Conservation (phyloP, 2,888 invertebrate species). For the Mystacides longicornis region DNA sequence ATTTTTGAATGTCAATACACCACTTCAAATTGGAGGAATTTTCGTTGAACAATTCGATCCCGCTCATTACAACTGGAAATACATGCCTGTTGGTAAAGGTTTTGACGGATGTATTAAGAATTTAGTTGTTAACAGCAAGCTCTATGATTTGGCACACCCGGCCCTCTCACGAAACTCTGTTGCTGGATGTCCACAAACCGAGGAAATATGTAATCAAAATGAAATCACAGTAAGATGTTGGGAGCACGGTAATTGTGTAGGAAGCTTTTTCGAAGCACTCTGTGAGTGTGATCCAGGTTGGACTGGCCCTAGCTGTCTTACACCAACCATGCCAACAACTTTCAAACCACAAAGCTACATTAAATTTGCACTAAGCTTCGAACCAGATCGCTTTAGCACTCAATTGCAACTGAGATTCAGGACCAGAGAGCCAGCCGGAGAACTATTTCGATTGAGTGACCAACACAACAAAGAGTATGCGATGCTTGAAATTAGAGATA, state of each 20-base stretch:
- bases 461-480: slow-evolving; percentile 44
- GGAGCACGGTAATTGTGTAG: slow-evolving; percentile 42
- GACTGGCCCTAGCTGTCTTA: slow-evolving; percentile 37
- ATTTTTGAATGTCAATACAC: slow-evolving; percentile 48
- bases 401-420: slow-evolving; percentile 50
- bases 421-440: slow-evolving; percentile 45
- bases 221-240: slow-evolving; percentile 34
- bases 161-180: slow-evolving; percentile 37
- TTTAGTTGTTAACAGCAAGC: slow-evolving; percentile 48
- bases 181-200: slow-evolving; percentile 45
- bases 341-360: slow-evolving; percentile 47
- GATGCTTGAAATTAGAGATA: slow-evolving; percentile 39
- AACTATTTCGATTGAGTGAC: slow-evolving; percentile 44
- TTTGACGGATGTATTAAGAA: slow-evolving; percentile 55
- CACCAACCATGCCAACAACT: slow-evolving; percentile 38
- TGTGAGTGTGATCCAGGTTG: slow-evolving; percentile 55
- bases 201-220: slow-evolving; percentile 42
- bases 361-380: slow-evolving; percentile 46
- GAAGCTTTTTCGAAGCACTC: slow-evolving; percentile 34
- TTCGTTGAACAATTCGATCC: slow-evolving; percentile 37
- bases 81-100: slow-evolving; percentile 34
- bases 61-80: slow-evolving; percentile 33
- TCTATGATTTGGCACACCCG: slow-evolving; percentile 50
- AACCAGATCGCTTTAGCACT: slow-evolving; percentile 40
- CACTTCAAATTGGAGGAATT: slow-evolving; percentile 50